A percentile compares a stretch with the other conserved stretches of the same genome.
These are phyloP conservation scores for Lepus europaeus DNA, from an alignment of 2,113 vertebrate genomes.

Conservation along the genomic window DNA sequence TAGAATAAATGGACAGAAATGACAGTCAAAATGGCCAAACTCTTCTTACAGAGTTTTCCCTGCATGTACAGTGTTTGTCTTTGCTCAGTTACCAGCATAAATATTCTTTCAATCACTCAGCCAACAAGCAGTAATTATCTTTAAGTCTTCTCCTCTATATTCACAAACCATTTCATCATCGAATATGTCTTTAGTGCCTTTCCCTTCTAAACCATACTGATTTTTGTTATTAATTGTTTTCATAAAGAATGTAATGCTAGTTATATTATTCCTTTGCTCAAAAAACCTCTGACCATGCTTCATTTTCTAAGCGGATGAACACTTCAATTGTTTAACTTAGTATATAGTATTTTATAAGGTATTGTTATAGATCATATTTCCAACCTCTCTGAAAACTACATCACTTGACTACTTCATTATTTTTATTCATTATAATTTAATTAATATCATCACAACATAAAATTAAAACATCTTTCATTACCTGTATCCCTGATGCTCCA, in stretches of 20 bases:
- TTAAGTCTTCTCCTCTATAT: background rate
- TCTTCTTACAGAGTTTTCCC: background rate
- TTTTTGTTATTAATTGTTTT: background rate
- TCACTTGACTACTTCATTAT: background rate
- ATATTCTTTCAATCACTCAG: conserved; percentile 37
- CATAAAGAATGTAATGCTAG: background rate
- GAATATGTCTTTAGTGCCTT: background rate
- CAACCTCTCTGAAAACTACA: background rate
- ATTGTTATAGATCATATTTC: background rate
- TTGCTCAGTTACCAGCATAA: conserved; percentile 56
- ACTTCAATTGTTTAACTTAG: background rate
- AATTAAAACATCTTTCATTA: background rate
- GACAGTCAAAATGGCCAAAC: conserved; percentile 47
- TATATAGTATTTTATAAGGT: background rate
- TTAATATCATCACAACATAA: background rate
- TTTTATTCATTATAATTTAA: background rate
- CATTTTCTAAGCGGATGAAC: background rate
- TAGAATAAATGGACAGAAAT: conserved; percentile 54
- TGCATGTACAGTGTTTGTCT: conserved; percentile 23
- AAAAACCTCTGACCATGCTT: background rate
- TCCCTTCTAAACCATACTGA: background rate
- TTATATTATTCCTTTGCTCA: background rate
- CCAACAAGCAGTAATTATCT: background rate
- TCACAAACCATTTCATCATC: background rate
- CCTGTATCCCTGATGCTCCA: background rate